These are phyloP conservation scores for Boloria euphrosyne DNA, from an alignment of 2,888 invertebrate genomes.

Conservation along the genomic window DNA sequence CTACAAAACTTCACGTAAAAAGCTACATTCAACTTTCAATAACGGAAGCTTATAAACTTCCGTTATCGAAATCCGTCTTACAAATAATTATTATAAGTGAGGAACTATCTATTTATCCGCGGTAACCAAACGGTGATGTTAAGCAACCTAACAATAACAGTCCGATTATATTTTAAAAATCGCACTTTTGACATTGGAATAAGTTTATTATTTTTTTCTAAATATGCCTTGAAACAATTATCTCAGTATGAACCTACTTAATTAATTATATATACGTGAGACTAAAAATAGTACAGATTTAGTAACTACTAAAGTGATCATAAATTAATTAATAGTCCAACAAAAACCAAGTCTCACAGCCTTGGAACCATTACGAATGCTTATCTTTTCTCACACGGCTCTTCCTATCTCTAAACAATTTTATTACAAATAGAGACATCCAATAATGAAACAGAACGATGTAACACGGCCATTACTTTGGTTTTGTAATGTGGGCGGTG, in stretches of 20 bases:
- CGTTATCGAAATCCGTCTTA: too few relatives aligned
- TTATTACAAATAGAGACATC: slow-evolving; percentile 44
- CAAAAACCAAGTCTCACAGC: slow-evolving; percentile 52
- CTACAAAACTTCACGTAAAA: not conserved
- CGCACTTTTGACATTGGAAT: slow-evolving; percentile 4
- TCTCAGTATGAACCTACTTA: not conserved
- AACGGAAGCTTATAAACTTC: slow-evolving; percentile 14
- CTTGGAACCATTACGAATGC: slow-evolving; percentile 54
- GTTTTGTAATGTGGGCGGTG: slow-evolving; percentile 31
- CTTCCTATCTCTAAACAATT: slow-evolving; percentile 46
- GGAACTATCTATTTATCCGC: slow-evolving; percentile 19
- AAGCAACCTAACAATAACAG: slow-evolving; percentile 4
- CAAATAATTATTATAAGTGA: too few relatives aligned
- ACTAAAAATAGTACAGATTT: slow-evolving; percentile 9
- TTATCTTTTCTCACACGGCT: slow-evolving; percentile 60
- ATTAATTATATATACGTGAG: slow-evolving; percentile 9
- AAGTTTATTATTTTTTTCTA: not conserved
- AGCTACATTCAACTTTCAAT: not conserved
- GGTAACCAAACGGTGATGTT: slow-evolving; percentile 13
- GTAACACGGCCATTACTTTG: slow-evolving; percentile 21
- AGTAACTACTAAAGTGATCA: slow-evolving; percentile 41
- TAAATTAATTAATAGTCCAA: slow-evolving; percentile 55
- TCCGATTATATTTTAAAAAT: slow-evolving; percentile 7
- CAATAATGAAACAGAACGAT: slow-evolving; percentile 34
- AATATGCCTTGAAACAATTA: not conserved